Evolutionary conservation across 2,113 vertebrate genomes (phyloP).

Genomic region (Nothocercus nigrocapillus): DNA sequence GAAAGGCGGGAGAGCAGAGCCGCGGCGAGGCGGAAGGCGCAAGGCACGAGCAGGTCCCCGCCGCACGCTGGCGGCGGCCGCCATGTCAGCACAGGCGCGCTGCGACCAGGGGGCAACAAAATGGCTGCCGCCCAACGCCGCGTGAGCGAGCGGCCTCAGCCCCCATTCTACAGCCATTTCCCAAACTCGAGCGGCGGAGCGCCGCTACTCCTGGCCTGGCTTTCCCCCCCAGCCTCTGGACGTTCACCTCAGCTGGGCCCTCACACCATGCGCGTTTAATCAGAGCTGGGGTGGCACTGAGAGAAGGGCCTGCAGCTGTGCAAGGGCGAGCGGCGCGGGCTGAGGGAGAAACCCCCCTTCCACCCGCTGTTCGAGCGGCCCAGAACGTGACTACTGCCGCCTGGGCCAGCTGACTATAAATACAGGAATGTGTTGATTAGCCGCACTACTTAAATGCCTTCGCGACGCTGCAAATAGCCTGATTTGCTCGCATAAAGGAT

Average conservation of each 20-base stretch:
- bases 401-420: neutral
- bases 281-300: neutral
- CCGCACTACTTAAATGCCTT: neutral
- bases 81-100: neutral
- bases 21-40: neutral
- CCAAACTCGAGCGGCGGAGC: too few relatives aligned
- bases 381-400: neutral
- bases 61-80: accelerated
- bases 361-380: neutral
- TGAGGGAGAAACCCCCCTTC: neutral
- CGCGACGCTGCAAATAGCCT: neutral
- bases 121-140: neutral
- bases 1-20: neutral
- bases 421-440: slow-evolving; percentile 13
- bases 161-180: too few relatives aligned
- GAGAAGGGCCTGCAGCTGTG: neutral
- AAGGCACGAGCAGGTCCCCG: too few relatives aligned
- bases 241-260: accelerated
- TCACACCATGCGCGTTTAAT: neutral
- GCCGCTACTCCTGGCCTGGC: neutral
- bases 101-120: too few relatives aligned
- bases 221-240: neutral
- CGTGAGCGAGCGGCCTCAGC: too few relatives aligned
- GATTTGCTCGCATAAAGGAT: slow-evolving; percentile 12
- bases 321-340: neutral